A percentile compares a stretch with the other conserved stretches of the same genome.
Evolutionary conservation across 2,113 vertebrate species (phyloP).

Genomic region (Tretioscincus oriximinensis): DNA sequence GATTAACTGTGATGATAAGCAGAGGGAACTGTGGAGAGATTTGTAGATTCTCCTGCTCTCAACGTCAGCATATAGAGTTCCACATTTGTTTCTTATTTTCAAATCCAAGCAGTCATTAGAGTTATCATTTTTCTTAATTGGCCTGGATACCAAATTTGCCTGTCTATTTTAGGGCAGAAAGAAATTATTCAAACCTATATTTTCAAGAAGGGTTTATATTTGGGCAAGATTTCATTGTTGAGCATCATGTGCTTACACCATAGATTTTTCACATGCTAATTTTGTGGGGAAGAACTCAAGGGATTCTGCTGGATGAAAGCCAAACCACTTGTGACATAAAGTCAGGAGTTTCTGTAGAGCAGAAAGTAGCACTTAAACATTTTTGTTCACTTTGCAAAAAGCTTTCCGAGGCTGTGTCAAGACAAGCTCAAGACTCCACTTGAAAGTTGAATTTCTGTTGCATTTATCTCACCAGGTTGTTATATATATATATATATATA

Average conservation of each 20-base stretch:
- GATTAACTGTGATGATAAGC: constrained; percentile 60
- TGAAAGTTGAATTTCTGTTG: too few species aligned
- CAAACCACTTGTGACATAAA: not conserved
- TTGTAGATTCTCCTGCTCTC: constrained; percentile 63
- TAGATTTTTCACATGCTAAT: not conserved
- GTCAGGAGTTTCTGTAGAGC: too few species aligned
- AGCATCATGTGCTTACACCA: not conserved
- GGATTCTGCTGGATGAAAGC: not conserved
- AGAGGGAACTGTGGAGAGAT: constrained; percentile 51
- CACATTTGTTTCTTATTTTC: constrained; percentile 65
- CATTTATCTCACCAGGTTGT: too few species aligned
- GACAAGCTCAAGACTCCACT: too few species aligned
- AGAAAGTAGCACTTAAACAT: too few species aligned
- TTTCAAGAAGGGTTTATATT: not conserved
- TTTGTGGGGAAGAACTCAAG: not conserved
- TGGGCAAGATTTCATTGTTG: not conserved
- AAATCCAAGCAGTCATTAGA: constrained; percentile 34
- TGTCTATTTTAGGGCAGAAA: not conserved
- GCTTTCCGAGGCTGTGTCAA: too few species aligned
- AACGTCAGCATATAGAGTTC: constrained; percentile 27
- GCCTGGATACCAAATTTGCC: constrained; percentile 21
- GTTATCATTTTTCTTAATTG: constrained; percentile 25
- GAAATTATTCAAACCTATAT: not conserved
- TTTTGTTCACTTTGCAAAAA: too few species aligned
- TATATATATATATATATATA: too few species aligned